A percentile compares a stretch with the other conserved stretches of the same genome.
phyloP scores from a whole-genome alignment of 1,140 invertebrate genomes.

The Megathymus violae region DNA sequence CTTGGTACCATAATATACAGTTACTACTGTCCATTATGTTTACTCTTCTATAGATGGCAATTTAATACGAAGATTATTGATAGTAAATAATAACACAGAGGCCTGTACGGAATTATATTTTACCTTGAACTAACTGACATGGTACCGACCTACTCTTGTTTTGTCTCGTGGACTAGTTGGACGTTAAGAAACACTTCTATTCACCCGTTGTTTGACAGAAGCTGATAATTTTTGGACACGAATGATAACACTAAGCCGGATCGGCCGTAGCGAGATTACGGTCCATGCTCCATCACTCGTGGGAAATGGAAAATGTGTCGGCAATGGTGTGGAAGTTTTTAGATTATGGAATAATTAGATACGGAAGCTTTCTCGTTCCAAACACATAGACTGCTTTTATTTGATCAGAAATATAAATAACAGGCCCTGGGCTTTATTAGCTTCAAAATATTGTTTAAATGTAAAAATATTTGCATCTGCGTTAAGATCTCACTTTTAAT shows the following conservation, averaged over 20 bases:
- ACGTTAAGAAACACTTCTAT: conserved; percentile 27
- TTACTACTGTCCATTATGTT: too few species aligned
- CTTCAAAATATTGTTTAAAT: too few species aligned
- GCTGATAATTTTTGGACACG: conserved; percentile 59
- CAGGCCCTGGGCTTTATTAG: neutral
- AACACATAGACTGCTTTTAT: neutral
- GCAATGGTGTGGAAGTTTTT: conserved; percentile 28
- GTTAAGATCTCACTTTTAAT: too few species aligned
- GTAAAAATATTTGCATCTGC: too few species aligned
- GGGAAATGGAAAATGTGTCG: conserved; percentile 42
- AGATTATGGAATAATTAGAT: conserved; percentile 27
- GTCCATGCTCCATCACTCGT: conserved; percentile 51
- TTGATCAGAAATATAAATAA: neutral
- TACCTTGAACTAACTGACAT: neutral
- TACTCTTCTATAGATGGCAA: too few species aligned
- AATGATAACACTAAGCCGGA: conserved; percentile 45
- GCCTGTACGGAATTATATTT: neutral
- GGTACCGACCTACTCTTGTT: conserved; percentile 10
- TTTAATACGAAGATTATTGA: neutral
- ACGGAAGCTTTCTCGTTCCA: conserved; percentile 6
- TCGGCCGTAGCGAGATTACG: conserved; percentile 40
- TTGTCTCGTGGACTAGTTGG: conserved; percentile 2
- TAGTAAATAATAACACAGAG: neutral
- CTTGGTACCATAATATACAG: too few species aligned
- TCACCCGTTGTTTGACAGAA: conserved; percentile 43